phyloP scores from a whole-genome alignment of 2,797 vertebrate species.

The Hybognathus amarus region DNA sequence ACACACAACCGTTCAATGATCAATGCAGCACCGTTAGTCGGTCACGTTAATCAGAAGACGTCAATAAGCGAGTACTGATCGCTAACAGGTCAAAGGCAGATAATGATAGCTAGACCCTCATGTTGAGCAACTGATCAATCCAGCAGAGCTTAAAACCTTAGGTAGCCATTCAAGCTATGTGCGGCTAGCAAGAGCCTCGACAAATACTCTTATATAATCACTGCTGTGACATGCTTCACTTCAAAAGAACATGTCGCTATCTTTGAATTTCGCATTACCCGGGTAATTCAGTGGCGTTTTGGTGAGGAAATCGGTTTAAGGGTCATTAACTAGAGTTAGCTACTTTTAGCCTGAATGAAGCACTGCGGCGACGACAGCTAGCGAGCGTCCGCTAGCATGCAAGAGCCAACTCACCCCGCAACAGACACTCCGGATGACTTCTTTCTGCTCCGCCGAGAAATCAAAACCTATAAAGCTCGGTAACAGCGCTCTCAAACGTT shows the following conservation, averaged over 20 bases:
- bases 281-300: not conserved
- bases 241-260: slow-evolving; percentile 47
- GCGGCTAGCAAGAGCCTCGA: slow-evolving; percentile 26
- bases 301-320: slow-evolving; percentile 27
- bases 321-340: slow-evolving; percentile 61
- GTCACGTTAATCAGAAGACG: not conserved
- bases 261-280: not conserved
- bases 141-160: slow-evolving; percentile 3
- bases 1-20: slow-evolving; percentile 22
- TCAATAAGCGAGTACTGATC: not conserved
- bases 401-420: slow-evolving; percentile 75
- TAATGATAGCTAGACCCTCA: not conserved
- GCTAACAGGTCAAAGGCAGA: not conserved
- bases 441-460: slow-evolving; percentile 16
- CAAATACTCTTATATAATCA: slow-evolving; percentile 41
- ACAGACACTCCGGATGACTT: slow-evolving; percentile 67
- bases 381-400: slow-evolving; percentile 65
- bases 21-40: slow-evolving; percentile 24
- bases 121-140: slow-evolving; percentile 1
- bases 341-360: slow-evolving; percentile 57
- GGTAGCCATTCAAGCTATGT: slow-evolving; percentile 29
- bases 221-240: slow-evolving; percentile 45
- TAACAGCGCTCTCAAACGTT: slow-evolving; percentile 8
- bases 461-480: not conserved
- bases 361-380: slow-evolving; percentile 51